Evolutionary conservation across 2,797 vertebrate species (phyloP).

Genomic region (Pangasius larnaudii): DNA sequence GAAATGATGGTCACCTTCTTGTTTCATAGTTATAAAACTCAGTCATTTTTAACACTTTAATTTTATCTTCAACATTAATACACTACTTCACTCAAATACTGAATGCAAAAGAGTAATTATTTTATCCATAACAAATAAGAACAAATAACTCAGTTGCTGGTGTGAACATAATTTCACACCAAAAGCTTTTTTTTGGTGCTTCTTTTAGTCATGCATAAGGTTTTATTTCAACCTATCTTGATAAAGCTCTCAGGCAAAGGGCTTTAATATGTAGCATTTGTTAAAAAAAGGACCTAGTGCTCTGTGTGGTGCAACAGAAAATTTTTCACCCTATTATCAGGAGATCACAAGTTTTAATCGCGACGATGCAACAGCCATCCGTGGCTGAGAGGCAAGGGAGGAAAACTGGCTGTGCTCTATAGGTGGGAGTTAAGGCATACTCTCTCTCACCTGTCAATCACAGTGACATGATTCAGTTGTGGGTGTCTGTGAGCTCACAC

Average conservation of each 20-base stretch:
- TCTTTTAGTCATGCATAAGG: background rate
- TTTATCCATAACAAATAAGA: background rate
- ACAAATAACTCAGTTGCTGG: background rate
- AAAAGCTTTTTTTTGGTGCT: background rate
- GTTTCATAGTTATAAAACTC: background rate
- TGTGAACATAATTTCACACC: background rate
- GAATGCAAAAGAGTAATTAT: background rate
- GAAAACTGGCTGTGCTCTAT: background rate
- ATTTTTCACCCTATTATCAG: background rate
- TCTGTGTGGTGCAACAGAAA: background rate
- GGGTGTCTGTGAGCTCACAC: background rate
- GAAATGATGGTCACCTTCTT: background rate
- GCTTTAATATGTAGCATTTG: background rate
- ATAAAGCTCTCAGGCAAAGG: background rate
- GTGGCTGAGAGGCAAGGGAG: background rate
- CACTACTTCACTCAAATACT: background rate
- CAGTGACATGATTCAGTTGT: background rate
- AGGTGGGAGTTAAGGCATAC: background rate
- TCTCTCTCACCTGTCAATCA: background rate
- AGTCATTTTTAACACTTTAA: background rate
- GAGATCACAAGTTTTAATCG: background rate
- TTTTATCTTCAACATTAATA: background rate
- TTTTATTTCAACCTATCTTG: background rate
- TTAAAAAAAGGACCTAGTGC: background rate
- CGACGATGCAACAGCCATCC: background rate